Conservation (phyloP, 2,113 vertebrate species). For the Paramisgurnus dabryanus region DNA sequence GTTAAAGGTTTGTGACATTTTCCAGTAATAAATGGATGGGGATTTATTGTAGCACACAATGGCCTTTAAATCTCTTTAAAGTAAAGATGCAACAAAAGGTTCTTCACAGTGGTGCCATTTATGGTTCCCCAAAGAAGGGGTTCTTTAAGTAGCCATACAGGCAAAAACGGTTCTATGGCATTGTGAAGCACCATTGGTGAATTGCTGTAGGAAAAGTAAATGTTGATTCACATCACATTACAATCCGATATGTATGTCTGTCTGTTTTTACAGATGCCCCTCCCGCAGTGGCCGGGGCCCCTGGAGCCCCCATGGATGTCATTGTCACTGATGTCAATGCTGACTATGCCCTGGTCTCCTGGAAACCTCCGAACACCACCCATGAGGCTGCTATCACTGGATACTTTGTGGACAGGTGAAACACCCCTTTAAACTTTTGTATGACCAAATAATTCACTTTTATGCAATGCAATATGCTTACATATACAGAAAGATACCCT, state of each 20-base stretch:
- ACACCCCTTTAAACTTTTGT: not conserved
- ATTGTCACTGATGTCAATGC: constrained; percentile 86
- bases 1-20: constrained; percentile 81
- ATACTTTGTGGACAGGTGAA: constrained; percentile 94
- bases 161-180: too few species aligned
- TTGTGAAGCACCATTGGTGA: not conserved
- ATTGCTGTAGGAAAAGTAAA: not conserved
- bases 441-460: not conserved
- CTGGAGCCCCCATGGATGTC: constrained; percentile 92
- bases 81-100: too few species aligned
- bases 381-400: constrained; percentile 83
- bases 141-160: too few species aligned
- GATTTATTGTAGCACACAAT: not conserved
- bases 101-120: too few species aligned
- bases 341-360: constrained; percentile 92
- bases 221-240: not conserved
- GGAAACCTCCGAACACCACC: constrained; percentile 95
- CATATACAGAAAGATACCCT: too few species aligned
- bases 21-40: not conserved
- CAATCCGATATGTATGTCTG: not conserved
- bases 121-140: too few species aligned
- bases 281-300: constrained; percentile 79
- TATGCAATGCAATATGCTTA: not conserved
- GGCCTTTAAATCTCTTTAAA: too few species aligned
- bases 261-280: constrained; percentile 78